phyloP scores from a whole-genome alignment of 2,888 invertebrate genomes.

The Hesperia comma region DNA sequence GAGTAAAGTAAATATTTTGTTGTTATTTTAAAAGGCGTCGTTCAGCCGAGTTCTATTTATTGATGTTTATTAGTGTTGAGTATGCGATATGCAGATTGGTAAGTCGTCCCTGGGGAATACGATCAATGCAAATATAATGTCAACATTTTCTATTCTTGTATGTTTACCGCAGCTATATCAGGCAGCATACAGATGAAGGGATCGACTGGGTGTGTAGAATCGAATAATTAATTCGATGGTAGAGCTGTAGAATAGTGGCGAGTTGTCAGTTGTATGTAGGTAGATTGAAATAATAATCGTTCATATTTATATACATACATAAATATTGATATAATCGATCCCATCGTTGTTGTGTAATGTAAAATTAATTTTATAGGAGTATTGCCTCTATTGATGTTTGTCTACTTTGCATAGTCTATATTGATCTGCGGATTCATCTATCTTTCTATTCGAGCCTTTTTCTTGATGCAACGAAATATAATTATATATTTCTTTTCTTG shows the following conservation, averaged over 20 bases:
- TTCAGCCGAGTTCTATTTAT: background rate
- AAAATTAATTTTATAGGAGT: constrained; percentile 37
- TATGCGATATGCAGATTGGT: background rate
- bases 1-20: background rate
- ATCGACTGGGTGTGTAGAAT: constrained; percentile 1
- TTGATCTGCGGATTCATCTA: constrained; percentile 21
- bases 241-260: constrained; percentile 9
- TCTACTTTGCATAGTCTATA: constrained; percentile 46
- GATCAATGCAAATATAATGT: background rate
- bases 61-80: constrained; percentile 10
- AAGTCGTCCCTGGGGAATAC: background rate
- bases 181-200: constrained; percentile 8
- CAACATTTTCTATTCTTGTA: background rate
- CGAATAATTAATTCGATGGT: constrained; percentile 2
- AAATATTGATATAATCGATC: constrained; percentile 45
- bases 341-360: constrained; percentile 53
- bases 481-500: constrained; percentile 32
- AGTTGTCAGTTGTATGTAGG: constrained; percentile 16
- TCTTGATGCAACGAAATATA: constrained; percentile 68
- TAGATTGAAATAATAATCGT: constrained; percentile 27
- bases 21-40: background rate
- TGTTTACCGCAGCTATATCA: background rate
- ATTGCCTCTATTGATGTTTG: constrained; percentile 48
- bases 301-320: constrained; percentile 21
- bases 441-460: constrained; percentile 57